Evolutionary conservation across 2,113 vertebrate genomes (phyloP), one percentile per base, ranked within the genome.

Genomic region (Sinocyclocheilus grahami): DNA sequence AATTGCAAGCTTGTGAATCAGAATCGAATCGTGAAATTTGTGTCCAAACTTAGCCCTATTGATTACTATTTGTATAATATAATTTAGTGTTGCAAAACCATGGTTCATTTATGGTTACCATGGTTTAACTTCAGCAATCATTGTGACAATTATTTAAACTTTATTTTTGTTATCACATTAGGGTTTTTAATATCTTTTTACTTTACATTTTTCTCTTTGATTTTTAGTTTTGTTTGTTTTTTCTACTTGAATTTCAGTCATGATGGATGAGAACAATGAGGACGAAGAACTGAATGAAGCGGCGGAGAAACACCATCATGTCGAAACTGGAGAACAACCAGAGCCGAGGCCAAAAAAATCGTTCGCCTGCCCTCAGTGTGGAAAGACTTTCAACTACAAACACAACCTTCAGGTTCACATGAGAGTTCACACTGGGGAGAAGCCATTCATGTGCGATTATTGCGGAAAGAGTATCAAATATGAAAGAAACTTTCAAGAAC

Each of bases 321-420:
- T 42, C 37, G 39, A 42, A 72, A 22, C 37, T 22, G 69, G 69
- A 42, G 67, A 71, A 71, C 30, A 33, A 37, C 1, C 67, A 3
- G 69, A 72, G 18, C 22, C 3, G 3, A 62, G 58, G 58, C 58
- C 58, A 10, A 62, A 62, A 62, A 72, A 72, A 2, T 12, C 69
- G 11, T 72, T 72, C 18, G 39, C 33, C 69, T 72, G 69, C 69
- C 10, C 69, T 22, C 37, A 72, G 37, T 72, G 69, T 42, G 69
- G 69, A 39, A 72, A 72, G 69, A 11, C 3, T 72, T 72, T 72
- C 18, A 22, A 37, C 10, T 72, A 22, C 69, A 72, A 72, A 39
- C 69, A 72, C 10, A 72, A 72, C 22, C 69, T 72, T 11, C 69
- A 11, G 3, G 69, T 72, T 72, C 69, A 72, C 69, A 39, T 72